These are phyloP conservation scores for Diachrysia chrysitis DNA, from an alignment of 2,888 invertebrate genomes.

Conservation along the genomic window DNA sequence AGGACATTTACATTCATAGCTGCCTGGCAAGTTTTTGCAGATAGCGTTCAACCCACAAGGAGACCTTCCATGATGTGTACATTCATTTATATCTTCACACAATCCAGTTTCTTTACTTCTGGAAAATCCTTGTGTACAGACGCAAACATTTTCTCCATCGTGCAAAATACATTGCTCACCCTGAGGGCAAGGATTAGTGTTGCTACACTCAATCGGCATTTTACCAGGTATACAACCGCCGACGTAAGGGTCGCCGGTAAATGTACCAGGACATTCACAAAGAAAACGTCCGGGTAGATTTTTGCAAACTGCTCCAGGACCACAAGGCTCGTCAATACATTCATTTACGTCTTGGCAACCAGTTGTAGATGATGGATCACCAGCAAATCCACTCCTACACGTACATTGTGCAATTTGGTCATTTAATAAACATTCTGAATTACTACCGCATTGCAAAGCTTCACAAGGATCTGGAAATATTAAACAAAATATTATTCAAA, in stretches of 20 bases:
- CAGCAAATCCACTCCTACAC: conserved; percentile 95
- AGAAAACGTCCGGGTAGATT: conserved; percentile 96
- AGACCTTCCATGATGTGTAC: conserved; percentile 93
- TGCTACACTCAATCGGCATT: conserved; percentile 92
- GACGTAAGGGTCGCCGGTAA: conserved; percentile 94
- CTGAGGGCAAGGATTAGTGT: conserved; percentile 93
- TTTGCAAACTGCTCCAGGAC: conserved; percentile 95
- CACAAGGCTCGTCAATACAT: conserved; percentile 94
- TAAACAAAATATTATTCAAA: conserved; percentile 22
- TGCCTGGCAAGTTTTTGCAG: conserved; percentile 97
- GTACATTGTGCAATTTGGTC: conserved; percentile 95
- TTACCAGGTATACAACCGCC: conserved; percentile 92
- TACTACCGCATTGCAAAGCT: conserved; percentile 94
- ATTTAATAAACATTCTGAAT: conserved; percentile 96
- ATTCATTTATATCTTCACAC: conserved; percentile 96
- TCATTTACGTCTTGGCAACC: conserved; percentile 97
- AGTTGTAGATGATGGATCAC: conserved; percentile 89
- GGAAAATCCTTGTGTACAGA: conserved; percentile 96
- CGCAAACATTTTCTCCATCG: conserved; percentile 94
- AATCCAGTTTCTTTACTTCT: conserved; percentile 92
- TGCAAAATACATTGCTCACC: conserved; percentile 96
- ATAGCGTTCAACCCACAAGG: conserved; percentile 96
- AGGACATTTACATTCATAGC: conserved; percentile 97
- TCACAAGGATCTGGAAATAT: conserved; percentile 95
- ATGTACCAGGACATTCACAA: conserved; percentile 96